Evolutionary conservation across 2,113 vertebrate species (phyloP), one percentile per base, ranked within the genome.

Genomic region (Coturnix japonica): DNA sequence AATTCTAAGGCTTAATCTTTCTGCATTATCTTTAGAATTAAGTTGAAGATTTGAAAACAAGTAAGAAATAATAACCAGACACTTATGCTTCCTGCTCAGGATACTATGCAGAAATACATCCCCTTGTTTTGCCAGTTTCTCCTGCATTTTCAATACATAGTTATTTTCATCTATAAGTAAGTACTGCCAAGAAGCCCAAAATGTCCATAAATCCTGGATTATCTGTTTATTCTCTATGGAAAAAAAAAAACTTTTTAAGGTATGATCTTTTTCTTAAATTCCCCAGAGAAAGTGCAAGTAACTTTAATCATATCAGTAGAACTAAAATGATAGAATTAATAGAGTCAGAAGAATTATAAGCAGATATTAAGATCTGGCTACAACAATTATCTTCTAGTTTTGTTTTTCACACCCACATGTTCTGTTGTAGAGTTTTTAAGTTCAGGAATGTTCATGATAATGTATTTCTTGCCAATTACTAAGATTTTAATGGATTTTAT

Each of bases 11-110:
- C 47, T 74, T 89, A 92, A 91, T 94, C 91, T 89, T 82, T 63
- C 64, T 64, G 71, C 82, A 71, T 3, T 64, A 80, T 93, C 89
- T 91, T 91, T 85, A 93, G 89, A 87, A 56, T 91, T 51, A 66
- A 77, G 41, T 87, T 81, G 92, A 91, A 95, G 13, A 59, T 67
- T 69, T 87, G 56, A 96, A 95, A 94, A 79, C 13, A 71, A 93
- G 95, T 91, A 67, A 89, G 64, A 87, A 93, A 89, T 91, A 96
- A 90, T 85, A 89, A 60, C 51, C 39, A 93, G 78, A 89, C 41
- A 82, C 79, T 87, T 87, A 76, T 70, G 63, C 51, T 94, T 92
- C 86, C 51, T 1, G 11, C 78, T 91, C 75, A 76, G 80, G 64
- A 91, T 46, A 66, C 31, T 77, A 25, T 92, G 74, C 51, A 76